Conservation (phyloP, 2,113 vertebrate species). For the Hyaena hyaena region DNA sequence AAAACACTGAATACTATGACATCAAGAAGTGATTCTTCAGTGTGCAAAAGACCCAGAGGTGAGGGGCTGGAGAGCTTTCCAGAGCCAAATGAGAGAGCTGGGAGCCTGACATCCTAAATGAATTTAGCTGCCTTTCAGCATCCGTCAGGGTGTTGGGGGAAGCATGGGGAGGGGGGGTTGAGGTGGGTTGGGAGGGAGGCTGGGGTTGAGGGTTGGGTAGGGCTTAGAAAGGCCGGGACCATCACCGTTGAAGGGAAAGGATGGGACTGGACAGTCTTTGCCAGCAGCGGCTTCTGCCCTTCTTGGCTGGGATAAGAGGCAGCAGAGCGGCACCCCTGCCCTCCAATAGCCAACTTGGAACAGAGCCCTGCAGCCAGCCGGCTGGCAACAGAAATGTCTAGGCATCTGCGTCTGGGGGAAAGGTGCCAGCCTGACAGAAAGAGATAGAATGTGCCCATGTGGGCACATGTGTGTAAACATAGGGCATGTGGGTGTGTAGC, state of each 20-base stretch:
- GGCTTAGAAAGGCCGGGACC: background rate
- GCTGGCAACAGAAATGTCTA: conserved; percentile 43
- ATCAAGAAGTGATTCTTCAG: background rate
- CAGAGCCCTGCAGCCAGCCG: background rate
- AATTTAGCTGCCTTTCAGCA: background rate
- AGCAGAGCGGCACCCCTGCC: background rate
- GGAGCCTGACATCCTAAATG: background rate
- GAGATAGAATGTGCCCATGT: background rate
- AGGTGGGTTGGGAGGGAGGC: background rate
- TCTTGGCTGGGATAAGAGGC: conserved; percentile 27
- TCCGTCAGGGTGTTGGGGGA: rapidly evolving
- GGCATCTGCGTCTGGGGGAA: conserved; percentile 54
- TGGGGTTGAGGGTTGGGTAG: background rate
- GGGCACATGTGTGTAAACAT: background rate
- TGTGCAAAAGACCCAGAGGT: background rate
- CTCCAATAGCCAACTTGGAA: background rate
- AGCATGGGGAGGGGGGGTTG: too few relatives aligned
- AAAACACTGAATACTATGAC: background rate
- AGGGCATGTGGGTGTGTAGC: background rate
- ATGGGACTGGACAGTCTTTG: background rate
- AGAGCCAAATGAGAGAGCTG: background rate
- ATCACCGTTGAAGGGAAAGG: rapidly evolving
- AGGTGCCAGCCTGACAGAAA: background rate
- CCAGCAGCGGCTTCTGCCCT: conserved; percentile 35
- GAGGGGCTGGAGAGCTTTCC: background rate